Evolutionary conservation across 2,113 vertebrate genomes (phyloP).

Genomic region (Tonatia bakeri): DNA sequence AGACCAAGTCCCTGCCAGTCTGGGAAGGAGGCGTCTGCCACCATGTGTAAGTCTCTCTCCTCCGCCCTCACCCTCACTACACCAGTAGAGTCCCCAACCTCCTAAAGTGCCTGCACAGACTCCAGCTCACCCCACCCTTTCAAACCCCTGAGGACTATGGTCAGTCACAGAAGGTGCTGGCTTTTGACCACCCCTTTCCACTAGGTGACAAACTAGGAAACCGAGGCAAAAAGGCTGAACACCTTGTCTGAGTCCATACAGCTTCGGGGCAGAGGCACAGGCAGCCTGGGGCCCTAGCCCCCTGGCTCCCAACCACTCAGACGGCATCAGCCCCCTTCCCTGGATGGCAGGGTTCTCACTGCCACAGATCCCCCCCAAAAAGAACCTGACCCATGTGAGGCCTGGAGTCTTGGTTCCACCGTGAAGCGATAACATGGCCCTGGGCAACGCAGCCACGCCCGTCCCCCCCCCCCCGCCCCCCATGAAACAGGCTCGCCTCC

Average conservation of each 20-base stretch:
- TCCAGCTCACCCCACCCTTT: neutral
- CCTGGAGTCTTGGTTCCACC: neutral
- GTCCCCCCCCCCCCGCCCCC: neutral
- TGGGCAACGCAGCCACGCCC: neutral
- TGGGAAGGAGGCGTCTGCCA: slow-evolving; percentile 93
- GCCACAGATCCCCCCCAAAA: neutral
- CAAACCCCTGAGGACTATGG: neutral
- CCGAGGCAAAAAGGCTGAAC: too few relatives aligned
- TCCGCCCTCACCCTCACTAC: neutral
- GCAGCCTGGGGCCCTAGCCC: too few relatives aligned
- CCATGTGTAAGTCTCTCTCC: slow-evolving; percentile 81
- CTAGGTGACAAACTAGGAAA: neutral
- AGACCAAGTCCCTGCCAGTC: slow-evolving; percentile 91
- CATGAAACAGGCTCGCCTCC: neutral
- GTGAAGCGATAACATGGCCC: too few relatives aligned
- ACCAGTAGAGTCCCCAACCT: rapidly evolving
- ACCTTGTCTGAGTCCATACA: neutral
- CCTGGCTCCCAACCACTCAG: too few relatives aligned
- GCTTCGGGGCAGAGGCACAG: neutral
- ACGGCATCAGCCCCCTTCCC: neutral
- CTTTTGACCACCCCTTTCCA: neutral
- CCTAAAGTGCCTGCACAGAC: neutral
- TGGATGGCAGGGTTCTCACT: neutral
- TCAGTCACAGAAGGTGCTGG: neutral
- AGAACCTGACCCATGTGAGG: neutral